These are phyloP conservation scores for Siphamia tubifer DNA, from an alignment of 2,113 vertebrate species.

Conservation along the genomic window DNA sequence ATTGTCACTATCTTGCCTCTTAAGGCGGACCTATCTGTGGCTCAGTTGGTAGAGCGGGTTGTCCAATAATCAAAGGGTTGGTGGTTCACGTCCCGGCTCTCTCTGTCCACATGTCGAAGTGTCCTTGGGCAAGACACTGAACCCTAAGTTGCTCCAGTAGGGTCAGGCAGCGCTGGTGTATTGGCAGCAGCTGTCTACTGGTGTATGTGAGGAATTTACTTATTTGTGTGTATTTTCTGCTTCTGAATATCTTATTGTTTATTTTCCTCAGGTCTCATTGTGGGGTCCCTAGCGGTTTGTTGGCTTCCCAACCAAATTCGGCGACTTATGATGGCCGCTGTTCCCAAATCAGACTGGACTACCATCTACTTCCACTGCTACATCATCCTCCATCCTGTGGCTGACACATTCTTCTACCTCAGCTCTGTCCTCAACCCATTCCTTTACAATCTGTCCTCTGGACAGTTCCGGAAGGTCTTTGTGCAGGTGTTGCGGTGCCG, in stretches of 20 bases:
- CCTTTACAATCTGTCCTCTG: slow-evolving; percentile 93
- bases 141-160: no score
- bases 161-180: no score
- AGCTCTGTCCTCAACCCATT: slow-evolving; percentile 95
- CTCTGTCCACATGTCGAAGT: no score
- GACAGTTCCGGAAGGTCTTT: slow-evolving; percentile 89
- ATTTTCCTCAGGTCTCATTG: slow-evolving; percentile 83
- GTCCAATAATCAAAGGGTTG: no score
- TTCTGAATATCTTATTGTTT: not conserved
- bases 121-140: no score
- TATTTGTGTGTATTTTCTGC: not conserved
- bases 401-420: slow-evolving; percentile 92
- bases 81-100: no score
- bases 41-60: no score
- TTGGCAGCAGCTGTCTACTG: no score
- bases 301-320: slow-evolving; percentile 94
- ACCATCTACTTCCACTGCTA: slow-evolving; percentile 81
- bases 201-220: no score
- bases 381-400: slow-evolving; percentile 84
- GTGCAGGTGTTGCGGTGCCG: slow-evolving; percentile 86
- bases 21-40: no score
- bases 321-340: slow-evolving; percentile 87
- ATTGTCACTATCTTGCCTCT: no score
- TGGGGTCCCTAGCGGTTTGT: slow-evolving; percentile 85
- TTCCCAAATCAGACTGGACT: slow-evolving; percentile 87